Conservation (phyloP, 2,113 vertebrate genomes). For the Mesembrinibis cayennensis region DNA sequence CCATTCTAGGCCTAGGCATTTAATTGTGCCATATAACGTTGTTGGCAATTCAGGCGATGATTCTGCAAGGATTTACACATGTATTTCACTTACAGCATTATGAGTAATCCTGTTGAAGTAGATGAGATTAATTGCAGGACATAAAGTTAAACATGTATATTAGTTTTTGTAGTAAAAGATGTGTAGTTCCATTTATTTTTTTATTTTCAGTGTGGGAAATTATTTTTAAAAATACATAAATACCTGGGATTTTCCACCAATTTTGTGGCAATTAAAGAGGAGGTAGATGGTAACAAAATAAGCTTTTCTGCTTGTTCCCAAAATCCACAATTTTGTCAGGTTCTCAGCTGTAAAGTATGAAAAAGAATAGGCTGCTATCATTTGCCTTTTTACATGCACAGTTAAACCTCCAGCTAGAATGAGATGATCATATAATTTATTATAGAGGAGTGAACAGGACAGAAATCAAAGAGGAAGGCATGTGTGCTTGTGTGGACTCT, state of each 20-base stretch:
- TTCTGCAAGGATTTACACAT: background rate
- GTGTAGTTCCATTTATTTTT: background rate
- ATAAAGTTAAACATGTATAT: slow-evolving; percentile 25
- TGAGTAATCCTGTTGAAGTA: slow-evolving; percentile 18
- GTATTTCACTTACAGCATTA: background rate
- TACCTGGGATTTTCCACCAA: background rate
- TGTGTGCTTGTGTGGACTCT: slow-evolving; percentile 46
- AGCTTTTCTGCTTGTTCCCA: background rate
- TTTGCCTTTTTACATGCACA: slow-evolving; percentile 62
- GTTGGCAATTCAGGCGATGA: background rate
- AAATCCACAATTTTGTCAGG: slow-evolving; percentile 12
- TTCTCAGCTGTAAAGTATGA: slow-evolving; percentile 10
- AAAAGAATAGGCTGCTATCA: slow-evolving; percentile 56
- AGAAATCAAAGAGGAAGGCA: slow-evolving; percentile 25
- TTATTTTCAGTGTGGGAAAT: background rate
- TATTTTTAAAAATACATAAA: background rate
- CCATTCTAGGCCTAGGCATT: background rate
- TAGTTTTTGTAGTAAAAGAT: slow-evolving; percentile 1
- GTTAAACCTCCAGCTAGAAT: slow-evolving; percentile 61
- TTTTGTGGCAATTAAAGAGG: background rate
- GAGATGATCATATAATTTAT: slow-evolving; percentile 67
- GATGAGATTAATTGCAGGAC: slow-evolving; percentile 39
- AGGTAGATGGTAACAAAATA: background rate
- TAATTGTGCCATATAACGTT: background rate
- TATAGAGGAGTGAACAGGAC: slow-evolving; percentile 55